Conservation (phyloP, 2,797 vertebrate genomes). For the Acipenser transmontanus region DNA sequence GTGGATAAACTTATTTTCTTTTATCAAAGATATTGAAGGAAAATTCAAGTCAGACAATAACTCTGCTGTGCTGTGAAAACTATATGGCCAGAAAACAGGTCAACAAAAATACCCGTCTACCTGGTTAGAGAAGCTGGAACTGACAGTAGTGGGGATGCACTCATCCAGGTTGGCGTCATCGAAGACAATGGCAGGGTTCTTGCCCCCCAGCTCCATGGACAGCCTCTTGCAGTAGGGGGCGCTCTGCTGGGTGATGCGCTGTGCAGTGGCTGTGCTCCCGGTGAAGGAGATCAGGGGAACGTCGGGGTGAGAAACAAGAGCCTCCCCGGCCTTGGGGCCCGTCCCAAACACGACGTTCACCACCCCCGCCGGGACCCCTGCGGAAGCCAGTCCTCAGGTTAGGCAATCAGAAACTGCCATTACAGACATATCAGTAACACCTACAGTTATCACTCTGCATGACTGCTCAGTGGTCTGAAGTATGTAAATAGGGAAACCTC, state of each 20-base stretch:
- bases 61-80: not conserved
- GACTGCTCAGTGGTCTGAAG: too few species aligned
- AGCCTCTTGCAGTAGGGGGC: slow-evolving; percentile 87
- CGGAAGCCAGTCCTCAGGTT: not conserved
- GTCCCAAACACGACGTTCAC: slow-evolving; percentile 85
- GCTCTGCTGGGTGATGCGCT: slow-evolving; percentile 69
- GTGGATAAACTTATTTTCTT: too few species aligned
- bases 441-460: too few species aligned
- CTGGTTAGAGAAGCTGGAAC: slow-evolving; percentile 92
- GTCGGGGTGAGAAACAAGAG: slow-evolving; percentile 80
- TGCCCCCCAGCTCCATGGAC: slow-evolving; percentile 88
- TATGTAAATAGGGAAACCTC: too few species aligned
- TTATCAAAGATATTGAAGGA: too few species aligned
- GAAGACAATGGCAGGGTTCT: slow-evolving; percentile 89
- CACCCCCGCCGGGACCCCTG: slow-evolving; percentile 84
- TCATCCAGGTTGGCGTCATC: slow-evolving; percentile 80
- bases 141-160: slow-evolving; percentile 75
- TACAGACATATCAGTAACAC: too few species aligned
- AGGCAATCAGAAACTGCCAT: too few species aligned
- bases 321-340: slow-evolving; percentile 70
- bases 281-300: slow-evolving; percentile 90
- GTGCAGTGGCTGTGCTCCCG: slow-evolving; percentile 84
- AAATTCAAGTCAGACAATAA: too few species aligned
- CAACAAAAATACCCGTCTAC: slow-evolving; percentile 36
- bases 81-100: not conserved